Evolutionary conservation across 2,888 invertebrate species (phyloP).

Genomic region (Cantharis nigra): DNA sequence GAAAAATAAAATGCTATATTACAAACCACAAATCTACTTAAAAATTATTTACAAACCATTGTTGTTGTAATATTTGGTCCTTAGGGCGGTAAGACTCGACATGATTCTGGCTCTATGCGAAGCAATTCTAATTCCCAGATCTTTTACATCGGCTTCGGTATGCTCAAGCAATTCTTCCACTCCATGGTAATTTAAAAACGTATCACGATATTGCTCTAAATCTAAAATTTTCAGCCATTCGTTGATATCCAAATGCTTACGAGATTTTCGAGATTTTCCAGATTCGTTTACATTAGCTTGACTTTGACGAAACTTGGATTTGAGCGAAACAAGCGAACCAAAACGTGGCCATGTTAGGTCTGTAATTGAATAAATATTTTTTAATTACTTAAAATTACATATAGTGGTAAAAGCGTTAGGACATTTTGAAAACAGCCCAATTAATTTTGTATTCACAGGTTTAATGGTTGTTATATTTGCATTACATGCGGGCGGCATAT

Average conservation of each 20-base stretch:
- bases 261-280: slow-evolving; percentile 17
- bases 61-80: slow-evolving; percentile 64
- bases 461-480: neutral
- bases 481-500: neutral
- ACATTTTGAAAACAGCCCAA: neutral
- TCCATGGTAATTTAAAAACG: slow-evolving; percentile 59
- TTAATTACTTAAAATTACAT: neutral
- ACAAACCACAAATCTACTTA: slow-evolving; percentile 8
- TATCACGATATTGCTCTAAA: slow-evolving; percentile 60
- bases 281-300: slow-evolving; percentile 13
- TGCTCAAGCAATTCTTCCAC: slow-evolving; percentile 64
- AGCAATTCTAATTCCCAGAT: slow-evolving; percentile 65
- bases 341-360: slow-evolving; percentile 50
- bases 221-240: slow-evolving; percentile 67
- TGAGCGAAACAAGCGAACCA: slow-evolving; percentile 48
- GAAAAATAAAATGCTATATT: slow-evolving; percentile 5
- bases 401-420: neutral
- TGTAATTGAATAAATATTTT: slow-evolving; percentile 29
- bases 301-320: slow-evolving; percentile 42
- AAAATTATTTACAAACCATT: slow-evolving; percentile 9
- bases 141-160: slow-evolving; percentile 63
- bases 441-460: neutral
- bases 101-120: slow-evolving; percentile 68
- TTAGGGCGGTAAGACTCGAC: slow-evolving; percentile 66
- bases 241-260: slow-evolving; percentile 60